Evolutionary conservation across 2,113 vertebrate genomes (phyloP).

Genomic region (Ibidorhyncha struthersii): DNA sequence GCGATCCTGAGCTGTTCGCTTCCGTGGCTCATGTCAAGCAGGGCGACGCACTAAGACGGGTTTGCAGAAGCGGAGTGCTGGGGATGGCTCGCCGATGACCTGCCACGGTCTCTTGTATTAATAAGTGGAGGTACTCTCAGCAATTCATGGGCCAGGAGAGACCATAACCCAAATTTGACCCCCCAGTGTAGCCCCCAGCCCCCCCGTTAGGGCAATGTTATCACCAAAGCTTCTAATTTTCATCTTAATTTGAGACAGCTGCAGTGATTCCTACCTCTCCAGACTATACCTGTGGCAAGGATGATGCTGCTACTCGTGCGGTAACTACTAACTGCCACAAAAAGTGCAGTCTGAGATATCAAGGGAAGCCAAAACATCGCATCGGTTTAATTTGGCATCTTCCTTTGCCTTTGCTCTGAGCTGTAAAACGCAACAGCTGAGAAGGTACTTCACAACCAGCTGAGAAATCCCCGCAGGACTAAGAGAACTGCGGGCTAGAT

Average conservation of each 20-base stretch:
- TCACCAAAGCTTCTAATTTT: neutral
- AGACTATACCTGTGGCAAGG: neutral
- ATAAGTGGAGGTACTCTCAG: neutral
- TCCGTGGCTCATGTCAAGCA: no score
- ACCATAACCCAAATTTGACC: neutral
- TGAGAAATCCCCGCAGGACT: neutral
- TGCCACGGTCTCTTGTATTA: neutral
- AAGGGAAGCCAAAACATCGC: neutral
- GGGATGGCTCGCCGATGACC: neutral
- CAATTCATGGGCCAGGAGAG: neutral
- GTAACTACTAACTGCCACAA: neutral
- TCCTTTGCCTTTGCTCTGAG: neutral
- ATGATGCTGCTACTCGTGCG: accelerated
- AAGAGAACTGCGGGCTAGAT: neutral
- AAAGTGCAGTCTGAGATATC: neutral
- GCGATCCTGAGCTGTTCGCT: accelerated
- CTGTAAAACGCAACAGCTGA: neutral
- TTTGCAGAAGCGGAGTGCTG: neutral
- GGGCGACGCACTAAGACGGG: accelerated
- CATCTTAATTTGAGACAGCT: neutral
- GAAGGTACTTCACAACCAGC: neutral
- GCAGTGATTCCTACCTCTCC: neutral
- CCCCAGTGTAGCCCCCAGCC: neutral
- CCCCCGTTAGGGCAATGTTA: neutral
- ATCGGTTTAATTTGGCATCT: neutral